A percentile compares a stretch with the other conserved stretches of the same genome.
Evolutionary conservation across 2,797 vertebrate species (phyloP).

Genomic region (Sus cebifrons): DNA sequence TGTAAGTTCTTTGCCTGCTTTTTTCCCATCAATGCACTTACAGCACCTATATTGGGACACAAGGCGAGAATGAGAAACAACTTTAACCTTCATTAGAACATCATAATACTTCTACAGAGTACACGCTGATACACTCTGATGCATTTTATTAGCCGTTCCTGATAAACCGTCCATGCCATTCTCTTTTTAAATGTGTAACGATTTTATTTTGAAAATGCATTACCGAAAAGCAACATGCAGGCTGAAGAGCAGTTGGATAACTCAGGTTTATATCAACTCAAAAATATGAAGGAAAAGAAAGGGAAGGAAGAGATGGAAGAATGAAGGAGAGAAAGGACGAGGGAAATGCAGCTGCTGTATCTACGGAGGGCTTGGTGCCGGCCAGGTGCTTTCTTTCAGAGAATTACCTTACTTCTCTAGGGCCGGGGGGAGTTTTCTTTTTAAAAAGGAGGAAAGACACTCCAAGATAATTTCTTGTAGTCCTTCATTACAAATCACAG

Average conservation of each 20-base stretch:
- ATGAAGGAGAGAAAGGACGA: not conserved
- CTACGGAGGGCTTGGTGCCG: not conserved
- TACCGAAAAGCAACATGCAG: not conserved
- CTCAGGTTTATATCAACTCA: not conserved
- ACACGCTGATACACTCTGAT: not conserved
- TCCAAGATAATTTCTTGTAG: not conserved
- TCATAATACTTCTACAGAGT: not conserved
- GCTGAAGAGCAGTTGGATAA: not conserved
- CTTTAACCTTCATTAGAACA: not conserved
- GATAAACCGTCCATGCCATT: not conserved
- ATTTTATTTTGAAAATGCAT: conserved; percentile 57
- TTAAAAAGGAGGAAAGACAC: not conserved
- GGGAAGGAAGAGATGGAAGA: not conserved
- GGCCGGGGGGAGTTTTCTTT: not conserved
- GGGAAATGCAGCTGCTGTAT: not conserved
- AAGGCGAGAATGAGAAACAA: conserved; percentile 72
- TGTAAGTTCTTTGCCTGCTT: conserved; percentile 91
- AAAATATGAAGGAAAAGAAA: not conserved
- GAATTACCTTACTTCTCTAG: not conserved
- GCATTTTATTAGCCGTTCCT: conserved; percentile 16
- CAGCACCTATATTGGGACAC: conserved; percentile 92
- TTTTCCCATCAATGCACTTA: conserved; percentile 91
- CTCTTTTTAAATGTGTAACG: not conserved
- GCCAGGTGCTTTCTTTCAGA: not conserved
- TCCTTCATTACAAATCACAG: not conserved